These are phyloP conservation scores for Philonicus albiceps DNA, from an alignment of 2,888 invertebrate species.

Conservation along the genomic window DNA sequence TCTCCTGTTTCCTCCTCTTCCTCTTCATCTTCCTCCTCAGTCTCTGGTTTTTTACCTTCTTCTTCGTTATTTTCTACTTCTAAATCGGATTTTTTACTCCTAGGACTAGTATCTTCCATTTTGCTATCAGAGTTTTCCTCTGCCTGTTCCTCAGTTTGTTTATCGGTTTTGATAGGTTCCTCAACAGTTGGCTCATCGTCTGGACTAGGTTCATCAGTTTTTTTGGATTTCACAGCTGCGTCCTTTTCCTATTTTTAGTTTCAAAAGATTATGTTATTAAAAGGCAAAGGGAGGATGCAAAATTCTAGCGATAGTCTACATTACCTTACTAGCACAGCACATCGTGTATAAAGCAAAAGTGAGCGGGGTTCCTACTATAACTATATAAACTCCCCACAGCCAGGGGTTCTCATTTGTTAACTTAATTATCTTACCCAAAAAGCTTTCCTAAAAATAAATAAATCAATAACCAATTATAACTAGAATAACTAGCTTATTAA, in stretches of 20 bases:
- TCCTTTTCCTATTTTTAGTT: constrained; percentile 56
- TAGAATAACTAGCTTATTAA: not conserved
- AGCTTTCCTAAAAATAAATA: constrained; percentile 73
- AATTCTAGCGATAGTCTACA: constrained; percentile 34
- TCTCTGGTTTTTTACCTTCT: constrained; percentile 42
- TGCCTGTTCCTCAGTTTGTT: constrained; percentile 50
- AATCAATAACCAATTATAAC: constrained; percentile 46
- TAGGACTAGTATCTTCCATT: constrained; percentile 55
- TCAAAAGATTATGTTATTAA: not conserved
- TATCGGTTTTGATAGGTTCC: constrained; percentile 48
- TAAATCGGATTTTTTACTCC: constrained; percentile 62
- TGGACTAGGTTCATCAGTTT: constrained; percentile 74
- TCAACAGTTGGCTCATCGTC: constrained; percentile 63
- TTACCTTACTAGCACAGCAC: constrained; percentile 71
- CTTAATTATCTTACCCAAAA: constrained; percentile 77
- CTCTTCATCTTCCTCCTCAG: not conserved
- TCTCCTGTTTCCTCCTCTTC: not conserved
- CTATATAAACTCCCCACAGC: constrained; percentile 86
- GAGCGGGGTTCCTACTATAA: constrained; percentile 80
- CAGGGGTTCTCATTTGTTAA: constrained; percentile 87
- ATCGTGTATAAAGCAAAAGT: constrained; percentile 83
- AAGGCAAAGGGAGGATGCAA: not conserved
- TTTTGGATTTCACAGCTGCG: constrained; percentile 69
- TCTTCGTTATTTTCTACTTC: constrained; percentile 55
- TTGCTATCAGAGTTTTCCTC: not conserved